These are phyloP conservation scores for Motacilla tschutschensis DNA, from an alignment of 2,113 vertebrate species.

Conservation along the genomic window DNA sequence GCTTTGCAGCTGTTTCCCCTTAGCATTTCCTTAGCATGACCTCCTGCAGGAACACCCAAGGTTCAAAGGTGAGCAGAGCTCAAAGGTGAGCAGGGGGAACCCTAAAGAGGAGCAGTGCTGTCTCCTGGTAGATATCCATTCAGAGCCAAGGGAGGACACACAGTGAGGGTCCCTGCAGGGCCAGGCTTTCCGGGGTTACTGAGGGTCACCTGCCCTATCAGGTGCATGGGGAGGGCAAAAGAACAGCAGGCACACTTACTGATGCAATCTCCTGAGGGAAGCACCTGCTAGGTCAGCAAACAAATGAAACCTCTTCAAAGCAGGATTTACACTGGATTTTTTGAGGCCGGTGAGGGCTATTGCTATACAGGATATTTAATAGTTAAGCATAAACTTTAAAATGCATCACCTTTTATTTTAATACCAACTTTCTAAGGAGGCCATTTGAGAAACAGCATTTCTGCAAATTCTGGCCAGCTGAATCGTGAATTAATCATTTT, in stretches of 20 bases:
- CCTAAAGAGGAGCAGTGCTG: neutral
- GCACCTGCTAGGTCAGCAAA: neutral
- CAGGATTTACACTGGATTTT: neutral
- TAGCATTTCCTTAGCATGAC: neutral
- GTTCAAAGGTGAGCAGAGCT: neutral
- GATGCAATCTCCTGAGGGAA: neutral
- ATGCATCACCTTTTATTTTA: neutral
- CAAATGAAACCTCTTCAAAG: neutral
- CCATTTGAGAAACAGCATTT: neutral
- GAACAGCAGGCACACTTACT: neutral
- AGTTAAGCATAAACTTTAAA: neutral
- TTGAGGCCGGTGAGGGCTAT: neutral
- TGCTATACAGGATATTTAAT: neutral
- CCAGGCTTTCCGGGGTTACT: neutral
- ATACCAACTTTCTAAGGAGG: neutral
- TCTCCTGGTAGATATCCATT: neutral
- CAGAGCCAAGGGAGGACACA: neutral
- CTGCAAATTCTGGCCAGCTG: neutral
- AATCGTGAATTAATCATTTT: neutral
- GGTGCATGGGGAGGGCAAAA: neutral
- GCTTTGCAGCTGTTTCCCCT: neutral
- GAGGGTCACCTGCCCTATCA: neutral
- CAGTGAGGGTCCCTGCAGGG: neutral
- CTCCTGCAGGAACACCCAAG: neutral
- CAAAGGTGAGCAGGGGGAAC: neutral